Conservation (phyloP, 2,888 invertebrate species). For the Dioctria linearis region DNA sequence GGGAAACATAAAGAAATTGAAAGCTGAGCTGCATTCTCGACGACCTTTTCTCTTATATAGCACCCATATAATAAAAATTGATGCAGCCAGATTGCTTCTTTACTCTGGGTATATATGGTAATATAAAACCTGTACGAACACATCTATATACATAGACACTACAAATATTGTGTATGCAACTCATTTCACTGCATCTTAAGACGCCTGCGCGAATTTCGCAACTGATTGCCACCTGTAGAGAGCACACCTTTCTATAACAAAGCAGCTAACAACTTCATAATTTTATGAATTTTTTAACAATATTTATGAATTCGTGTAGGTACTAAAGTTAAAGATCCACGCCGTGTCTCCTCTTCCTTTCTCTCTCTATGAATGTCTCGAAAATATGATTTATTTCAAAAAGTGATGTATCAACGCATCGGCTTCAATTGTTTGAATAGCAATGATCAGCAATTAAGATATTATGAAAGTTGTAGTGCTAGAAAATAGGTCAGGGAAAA, state of each 20-base stretch:
- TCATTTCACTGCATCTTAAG: conserved; percentile 13
- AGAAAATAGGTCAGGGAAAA: conserved; percentile 31
- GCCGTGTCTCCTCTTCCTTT: background rate
- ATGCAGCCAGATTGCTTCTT: conserved; percentile 3
- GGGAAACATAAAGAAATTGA: conserved; percentile 24
- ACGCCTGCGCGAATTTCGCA: conserved; percentile 17
- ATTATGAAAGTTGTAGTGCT: conserved; percentile 18
- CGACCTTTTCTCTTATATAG: conserved; percentile 19
- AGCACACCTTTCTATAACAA: conserved; percentile 21
- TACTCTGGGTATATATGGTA: background rate
- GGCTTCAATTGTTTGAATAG: background rate
- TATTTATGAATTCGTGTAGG: background rate
- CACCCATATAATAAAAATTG: background rate
- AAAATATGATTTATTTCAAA: background rate
- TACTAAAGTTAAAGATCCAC: background rate
- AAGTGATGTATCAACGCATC: background rate
- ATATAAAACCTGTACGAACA: background rate
- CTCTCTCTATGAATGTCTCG: background rate
- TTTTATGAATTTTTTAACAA: conserved; percentile 20
- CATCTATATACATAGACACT: background rate
- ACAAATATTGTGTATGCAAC: background rate
- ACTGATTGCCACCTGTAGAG: conserved; percentile 39
- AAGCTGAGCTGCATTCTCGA: background rate
- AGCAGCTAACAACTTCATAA: conserved; percentile 38
- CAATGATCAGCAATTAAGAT: background rate